These are phyloP conservation scores for Malthinus seriepunctatus DNA, from an alignment of 2,888 invertebrate species.

Conservation along the genomic window DNA sequence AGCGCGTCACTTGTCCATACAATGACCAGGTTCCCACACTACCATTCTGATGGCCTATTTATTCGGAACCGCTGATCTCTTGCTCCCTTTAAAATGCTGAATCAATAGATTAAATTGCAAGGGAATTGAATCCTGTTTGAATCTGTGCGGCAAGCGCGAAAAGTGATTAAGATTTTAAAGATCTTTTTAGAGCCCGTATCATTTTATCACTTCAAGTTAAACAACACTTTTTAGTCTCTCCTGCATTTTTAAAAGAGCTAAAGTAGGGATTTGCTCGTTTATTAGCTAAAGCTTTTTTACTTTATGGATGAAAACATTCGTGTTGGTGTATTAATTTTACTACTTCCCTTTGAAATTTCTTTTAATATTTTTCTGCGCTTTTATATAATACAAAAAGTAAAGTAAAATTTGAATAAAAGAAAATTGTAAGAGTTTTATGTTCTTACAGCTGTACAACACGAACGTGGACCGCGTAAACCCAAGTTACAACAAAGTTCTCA, in stretches of 20 bases:
- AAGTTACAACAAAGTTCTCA: conserved; percentile 65
- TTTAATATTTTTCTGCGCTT: conserved; percentile 6
- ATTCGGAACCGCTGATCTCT: conserved; percentile 53
- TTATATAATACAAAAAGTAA: neutral
- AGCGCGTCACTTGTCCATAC: conserved; percentile 51
- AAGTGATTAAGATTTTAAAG: conserved; percentile 55
- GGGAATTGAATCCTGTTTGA: conserved; percentile 46
- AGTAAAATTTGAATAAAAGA: conserved; percentile 9
- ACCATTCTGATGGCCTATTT: conserved; percentile 52
- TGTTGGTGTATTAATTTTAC: conserved; percentile 46
- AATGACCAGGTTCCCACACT: conserved; percentile 52
- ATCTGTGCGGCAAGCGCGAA: conserved; percentile 49
- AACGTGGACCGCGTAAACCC: conserved; percentile 92
- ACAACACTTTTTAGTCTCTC: conserved; percentile 50
- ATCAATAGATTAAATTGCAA: conserved; percentile 54
- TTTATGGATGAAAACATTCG: conserved; percentile 44
- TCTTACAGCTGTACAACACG: conserved; percentile 91
- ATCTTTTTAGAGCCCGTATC: conserved; percentile 49
- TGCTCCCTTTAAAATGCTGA: conserved; percentile 52
- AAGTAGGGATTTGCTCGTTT: conserved; percentile 49
- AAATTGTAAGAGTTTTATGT: conserved; percentile 22
- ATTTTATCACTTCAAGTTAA: conserved; percentile 51
- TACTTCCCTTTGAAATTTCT: conserved; percentile 34
- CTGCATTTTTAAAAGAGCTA: conserved; percentile 51
- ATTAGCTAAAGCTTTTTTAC: conserved; percentile 48